Base-by-base conservation (phyloP, 1,140 invertebrate species). In the Lepidotrigona ventralis region DNA sequence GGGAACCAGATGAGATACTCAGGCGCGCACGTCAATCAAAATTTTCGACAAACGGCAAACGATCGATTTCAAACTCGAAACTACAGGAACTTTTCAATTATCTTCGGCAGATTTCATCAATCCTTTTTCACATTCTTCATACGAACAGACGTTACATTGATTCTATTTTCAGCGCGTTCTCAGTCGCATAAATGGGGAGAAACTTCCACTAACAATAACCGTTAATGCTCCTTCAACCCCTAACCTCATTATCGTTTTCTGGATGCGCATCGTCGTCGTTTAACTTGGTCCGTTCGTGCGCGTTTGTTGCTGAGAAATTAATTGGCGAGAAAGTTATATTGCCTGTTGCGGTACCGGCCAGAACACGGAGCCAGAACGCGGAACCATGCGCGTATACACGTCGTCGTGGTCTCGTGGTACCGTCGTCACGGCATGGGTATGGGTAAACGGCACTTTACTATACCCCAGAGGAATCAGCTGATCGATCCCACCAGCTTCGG, bases 321-420 rank as follows among this genome's bases (percentile, higher is more conserved):
- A 90, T 90, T 86, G 84, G 74, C 80, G 75, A 70, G 85, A 88
- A 88, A 88, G 88, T 89, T 90, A 90, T 90, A 90, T 90, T 85
- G 88, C 85, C 84, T 85, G 68, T 66, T 71, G 70, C 46, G 46
- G 80, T 63, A 39, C 69, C 53, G 46, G 19, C 74, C 19, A 3
- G 53, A 72, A 15, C 64, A 46, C 33, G 78, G 33, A 60, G 21
- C 23, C 23, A 69, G 26, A 64, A 21, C 56, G 39, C 46, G 51
- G 19, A 58, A 33, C 39, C 26, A 14, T 51, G 19, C n/a, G 26
- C 23, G 26, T 39, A 60, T 60, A 17, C 46, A 64, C 53, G 19
- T 46, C 23, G 26, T 51, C 33, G 15, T 46, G 23, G n/a, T 19
- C 53, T n/a, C 12, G 15, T 54, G 12, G n/a, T 9, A 12, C 64